phyloP scores from a whole-genome alignment of 2,797 vertebrate species.

The Poeciliopsis infans region DNA sequence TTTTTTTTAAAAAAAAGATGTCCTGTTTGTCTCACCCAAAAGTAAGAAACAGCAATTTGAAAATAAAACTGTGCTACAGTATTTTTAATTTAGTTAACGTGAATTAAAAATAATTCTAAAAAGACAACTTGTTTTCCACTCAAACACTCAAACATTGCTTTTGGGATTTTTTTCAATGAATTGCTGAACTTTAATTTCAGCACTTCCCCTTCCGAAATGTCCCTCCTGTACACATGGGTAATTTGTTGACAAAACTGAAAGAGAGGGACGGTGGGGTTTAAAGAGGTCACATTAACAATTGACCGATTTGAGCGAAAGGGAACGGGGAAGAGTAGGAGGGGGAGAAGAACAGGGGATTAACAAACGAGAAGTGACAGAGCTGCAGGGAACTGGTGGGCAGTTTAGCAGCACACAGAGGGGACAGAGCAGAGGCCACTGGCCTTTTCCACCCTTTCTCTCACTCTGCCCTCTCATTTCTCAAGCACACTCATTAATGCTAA shows the following conservation, averaged over 20 bases:
- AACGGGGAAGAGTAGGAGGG: conserved; percentile 64
- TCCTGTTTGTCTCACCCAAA: not conserved
- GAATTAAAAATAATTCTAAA: not conserved
- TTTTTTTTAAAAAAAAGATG: not conserved
- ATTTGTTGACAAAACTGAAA: conserved; percentile 60
- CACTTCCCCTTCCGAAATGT: conserved; percentile 35
- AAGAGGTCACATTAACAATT: conserved; percentile 79
- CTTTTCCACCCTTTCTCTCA: conserved; percentile 72
- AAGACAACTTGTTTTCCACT: not conserved
- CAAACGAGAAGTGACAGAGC: conserved; percentile 78
- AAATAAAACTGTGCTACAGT: not conserved
- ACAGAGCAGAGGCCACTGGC: conserved; percentile 74
- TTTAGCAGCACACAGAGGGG: conserved; percentile 73
- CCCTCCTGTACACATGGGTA: conserved; percentile 55
- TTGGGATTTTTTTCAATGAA: not conserved
- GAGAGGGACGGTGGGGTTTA: conserved; percentile 65
- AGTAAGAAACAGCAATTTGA: not conserved
- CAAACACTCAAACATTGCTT: not conserved
- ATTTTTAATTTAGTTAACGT: not conserved
- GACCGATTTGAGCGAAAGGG: conserved; percentile 71
- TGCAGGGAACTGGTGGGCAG: conserved; percentile 74
- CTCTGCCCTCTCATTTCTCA: conserved; percentile 50
- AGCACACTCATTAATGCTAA: conserved; percentile 48
- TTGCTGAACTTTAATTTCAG: conserved; percentile 25
- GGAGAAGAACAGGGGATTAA: conserved; percentile 72